Conservation (phyloP, 2,888 invertebrate species). For the Melieria omissa region DNA sequence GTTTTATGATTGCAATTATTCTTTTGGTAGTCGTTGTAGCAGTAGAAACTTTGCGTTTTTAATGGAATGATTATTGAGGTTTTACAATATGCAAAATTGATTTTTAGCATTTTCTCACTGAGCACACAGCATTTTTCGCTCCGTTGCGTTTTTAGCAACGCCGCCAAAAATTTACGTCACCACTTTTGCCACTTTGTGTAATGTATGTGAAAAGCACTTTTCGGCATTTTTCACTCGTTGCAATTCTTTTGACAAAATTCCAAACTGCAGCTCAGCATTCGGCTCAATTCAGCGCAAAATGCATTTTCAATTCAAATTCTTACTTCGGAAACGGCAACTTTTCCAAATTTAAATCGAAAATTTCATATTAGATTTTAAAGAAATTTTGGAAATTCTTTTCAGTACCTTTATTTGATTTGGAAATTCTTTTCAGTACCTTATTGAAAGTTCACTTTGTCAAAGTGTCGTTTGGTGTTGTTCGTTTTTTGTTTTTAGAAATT, state of each 20-base stretch:
- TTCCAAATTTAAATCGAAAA: neutral
- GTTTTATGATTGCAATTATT: too few relatives aligned
- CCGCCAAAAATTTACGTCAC: too few relatives aligned
- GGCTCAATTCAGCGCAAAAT: neutral
- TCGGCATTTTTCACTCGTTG: neutral
- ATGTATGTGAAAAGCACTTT: neutral
- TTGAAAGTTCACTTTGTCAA: too few relatives aligned
- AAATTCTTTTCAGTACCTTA: neutral
- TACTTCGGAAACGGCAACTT: neutral
- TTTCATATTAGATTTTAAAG: slow-evolving; percentile 1
- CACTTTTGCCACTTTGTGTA: slow-evolving; percentile 2
- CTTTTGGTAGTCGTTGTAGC: neutral
- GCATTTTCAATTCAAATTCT: neutral
- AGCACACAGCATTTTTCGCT: too few relatives aligned
- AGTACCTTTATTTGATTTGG: neutral
- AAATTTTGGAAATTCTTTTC: neutral
- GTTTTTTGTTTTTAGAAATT: too few relatives aligned
- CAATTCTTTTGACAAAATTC: neutral
- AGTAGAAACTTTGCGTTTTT: slow-evolving; percentile 37
- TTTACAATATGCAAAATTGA: slow-evolving; percentile 31
- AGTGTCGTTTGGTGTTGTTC: too few relatives aligned
- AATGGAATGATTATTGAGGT: slow-evolving; percentile 46
- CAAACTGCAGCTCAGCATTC: neutral
- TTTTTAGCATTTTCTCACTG: slow-evolving; percentile 21
- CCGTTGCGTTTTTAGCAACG: too few relatives aligned